These are phyloP conservation scores for Lates calcarifer DNA, from an alignment of 2,113 vertebrate genomes.

Conservation along the genomic window DNA sequence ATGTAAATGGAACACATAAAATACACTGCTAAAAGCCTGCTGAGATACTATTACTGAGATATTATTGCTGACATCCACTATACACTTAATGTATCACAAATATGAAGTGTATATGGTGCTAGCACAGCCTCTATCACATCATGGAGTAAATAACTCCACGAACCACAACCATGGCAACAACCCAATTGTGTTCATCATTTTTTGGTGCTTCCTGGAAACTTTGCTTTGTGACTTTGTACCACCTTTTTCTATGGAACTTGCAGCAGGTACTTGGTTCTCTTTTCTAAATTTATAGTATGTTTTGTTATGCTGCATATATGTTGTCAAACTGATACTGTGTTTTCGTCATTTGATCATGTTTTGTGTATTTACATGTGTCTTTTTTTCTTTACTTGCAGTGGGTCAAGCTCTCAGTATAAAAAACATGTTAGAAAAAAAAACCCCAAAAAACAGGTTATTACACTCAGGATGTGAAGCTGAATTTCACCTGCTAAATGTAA, in stretches of 20 bases:
- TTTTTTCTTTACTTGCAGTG: background rate
- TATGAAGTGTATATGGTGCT: background rate
- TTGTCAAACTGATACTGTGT: too few species aligned
- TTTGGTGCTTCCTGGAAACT: too few species aligned
- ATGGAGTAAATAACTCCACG: too few species aligned
- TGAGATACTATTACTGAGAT: background rate
- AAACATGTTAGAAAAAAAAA: background rate
- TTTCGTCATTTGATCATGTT: too few species aligned
- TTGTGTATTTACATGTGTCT: background rate
- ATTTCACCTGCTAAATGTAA: background rate
- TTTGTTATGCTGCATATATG: too few species aligned
- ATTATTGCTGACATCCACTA: background rate
- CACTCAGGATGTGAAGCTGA: background rate
- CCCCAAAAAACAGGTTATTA: background rate
- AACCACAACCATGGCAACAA: too few species aligned
- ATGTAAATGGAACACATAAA: background rate
- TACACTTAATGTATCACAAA: background rate
- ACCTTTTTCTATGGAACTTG: too few species aligned
- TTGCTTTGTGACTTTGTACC: too few species aligned
- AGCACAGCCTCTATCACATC: background rate
- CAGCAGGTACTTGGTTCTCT: too few species aligned
- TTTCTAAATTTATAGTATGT: too few species aligned
- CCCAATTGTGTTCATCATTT: too few species aligned
- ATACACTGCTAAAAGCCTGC: background rate
- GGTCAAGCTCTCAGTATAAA: background rate